Percentiles rank a stretch among this genome's conserved stretches.
These are phyloP conservation scores for Loripinus fragilis DNA, from an alignment of 2,888 invertebrate genomes.

Conservation along the genomic window DNA sequence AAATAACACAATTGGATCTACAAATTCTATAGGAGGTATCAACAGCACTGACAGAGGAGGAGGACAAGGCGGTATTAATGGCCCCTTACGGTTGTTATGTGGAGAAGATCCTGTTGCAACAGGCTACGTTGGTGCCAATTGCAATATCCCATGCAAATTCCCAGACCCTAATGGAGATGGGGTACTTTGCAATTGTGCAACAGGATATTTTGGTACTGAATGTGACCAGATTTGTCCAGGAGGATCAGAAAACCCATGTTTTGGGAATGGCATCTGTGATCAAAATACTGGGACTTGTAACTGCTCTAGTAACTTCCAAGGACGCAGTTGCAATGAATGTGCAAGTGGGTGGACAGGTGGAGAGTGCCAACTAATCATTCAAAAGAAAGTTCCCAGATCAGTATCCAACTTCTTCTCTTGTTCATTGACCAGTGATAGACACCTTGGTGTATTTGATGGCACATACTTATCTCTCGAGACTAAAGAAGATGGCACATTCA, in stretches of 20 bases:
- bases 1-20: no score
- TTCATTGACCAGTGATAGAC: conserved; percentile 60
- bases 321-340: conserved; percentile 61
- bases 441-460: conserved; percentile 68
- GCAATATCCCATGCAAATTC: conserved; percentile 45
- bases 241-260: conserved; percentile 62
- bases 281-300: conserved; percentile 59
- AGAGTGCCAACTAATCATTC: conserved; percentile 60
- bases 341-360: conserved; percentile 59
- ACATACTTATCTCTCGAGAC: conserved; percentile 52
- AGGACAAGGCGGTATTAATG: not conserved
- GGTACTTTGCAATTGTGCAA: conserved; percentile 53
- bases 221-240: conserved; percentile 67
- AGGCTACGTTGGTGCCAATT: conserved; percentile 48
- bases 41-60: no score
- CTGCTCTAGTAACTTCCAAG: conserved; percentile 60
- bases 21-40: no score
- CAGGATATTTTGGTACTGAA: conserved; percentile 64
- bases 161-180: conserved; percentile 36
- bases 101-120: conserved; percentile 1
- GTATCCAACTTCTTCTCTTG: conserved; percentile 25
- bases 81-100: conserved; percentile 6
- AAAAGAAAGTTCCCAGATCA: conserved; percentile 3
- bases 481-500: conserved; percentile 30
- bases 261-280: conserved; percentile 61